Base-by-base conservation (phyloP, 1,140 invertebrate species). In the Sinella curviseta region DNA sequence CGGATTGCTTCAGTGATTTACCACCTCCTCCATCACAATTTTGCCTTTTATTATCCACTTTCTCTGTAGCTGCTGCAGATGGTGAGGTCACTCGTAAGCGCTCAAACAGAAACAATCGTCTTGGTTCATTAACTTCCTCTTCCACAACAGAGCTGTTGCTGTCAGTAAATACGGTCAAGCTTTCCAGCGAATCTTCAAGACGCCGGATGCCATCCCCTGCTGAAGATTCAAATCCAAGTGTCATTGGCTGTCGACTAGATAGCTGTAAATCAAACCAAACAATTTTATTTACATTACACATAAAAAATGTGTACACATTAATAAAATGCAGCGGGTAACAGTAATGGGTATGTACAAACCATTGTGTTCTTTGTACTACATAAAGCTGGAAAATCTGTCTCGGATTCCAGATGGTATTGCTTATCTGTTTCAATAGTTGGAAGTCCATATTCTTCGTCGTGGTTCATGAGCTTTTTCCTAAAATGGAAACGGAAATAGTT, bases 371-470 rank as follows among this genome's bases (percentile, higher is more conserved):
- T 80, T 80, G 81, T 77, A 78, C 78, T 79, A 57, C 60, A 76
- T 24, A 82, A 57, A 57, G 81, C 77, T 33, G 81, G 81, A 82
- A 82, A 82, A 78, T 82, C 81, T 57, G 74, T 80, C 54, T 82
- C 81, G 24, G 81, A 82, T 60, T 82, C 78, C 54, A 82, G 73
- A 35, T 82, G 78, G 39, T 82, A 82, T 34, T 80, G 77, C 26
- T 76, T 80, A 20, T 78, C 78, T 30, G 48, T 28, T 4, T 24
- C 65, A 70, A 1, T 70, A 4, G 3, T 33, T 16, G 2, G 8
- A 31, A 48, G 8, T 26, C 33, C 60, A 39, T 39, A 33, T 30
- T 75, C 74, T 16, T 75, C 74, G 17, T 75, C 74, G 4, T 75
- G 74, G 24, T 4, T 14, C 24, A 2, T 20, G 2, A 75, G 24